Evolutionary conservation across 2,113 vertebrate genomes (phyloP).

Genomic region (zebrafish (Danio rerio)): GRCz12tu NC_133189.1:39481001-39481500

Average conservation of each 20-base stretch:
- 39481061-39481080: neutral
- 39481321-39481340: slow-evolving; percentile 25
- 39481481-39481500: slow-evolving; percentile 13
- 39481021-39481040: slow-evolving; percentile 7
- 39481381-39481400: slow-evolving; percentile 17
- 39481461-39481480: slow-evolving; percentile 20
- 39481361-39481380: slow-evolving; percentile 3
- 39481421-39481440: slow-evolving; percentile 31
- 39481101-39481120: neutral
- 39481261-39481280: neutral
- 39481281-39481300: slow-evolving; percentile 40
- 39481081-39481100: neutral
- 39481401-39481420: slow-evolving; percentile 28
- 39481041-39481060: neutral
- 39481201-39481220: neutral
- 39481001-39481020: slow-evolving; percentile 23
- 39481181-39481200: neutral
- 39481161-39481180: neutral
- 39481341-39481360: slow-evolving; percentile 22
- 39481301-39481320: slow-evolving; percentile 37
- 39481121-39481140: neutral
- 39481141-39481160: neutral
- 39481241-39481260: too few relatives aligned
- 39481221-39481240: too few relatives aligned
- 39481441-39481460: slow-evolving; percentile 21